Conservation (phyloP, 1,140 invertebrate genomes). For the Lepidotrigona ventralis region DNA sequence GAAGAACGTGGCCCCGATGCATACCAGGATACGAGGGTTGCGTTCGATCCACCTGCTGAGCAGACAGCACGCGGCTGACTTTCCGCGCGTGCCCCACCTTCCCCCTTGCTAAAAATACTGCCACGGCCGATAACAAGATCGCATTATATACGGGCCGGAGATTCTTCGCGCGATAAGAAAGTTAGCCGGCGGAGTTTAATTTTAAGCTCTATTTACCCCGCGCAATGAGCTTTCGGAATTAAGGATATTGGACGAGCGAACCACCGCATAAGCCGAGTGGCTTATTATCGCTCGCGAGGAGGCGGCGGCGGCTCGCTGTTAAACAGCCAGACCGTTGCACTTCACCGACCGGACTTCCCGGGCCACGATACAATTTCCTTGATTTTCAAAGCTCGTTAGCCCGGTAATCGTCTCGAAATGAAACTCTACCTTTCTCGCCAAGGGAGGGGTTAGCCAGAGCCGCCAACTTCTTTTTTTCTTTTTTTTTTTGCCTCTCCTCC, state of each 20-base stretch:
- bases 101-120: constrained; percentile 20
- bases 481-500: too few species aligned
- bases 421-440: constrained; percentile 12
- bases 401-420: constrained; percentile 36
- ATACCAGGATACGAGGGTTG: background rate
- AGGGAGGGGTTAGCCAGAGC: background rate
- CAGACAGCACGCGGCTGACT: background rate
- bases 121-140: constrained; percentile 41
- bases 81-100: constrained; percentile 4
- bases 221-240: constrained; percentile 34
- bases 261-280: background rate
- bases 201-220: constrained; percentile 34
- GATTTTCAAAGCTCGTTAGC: constrained; percentile 50
- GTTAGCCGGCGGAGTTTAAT: constrained; percentile 34
- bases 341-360: too few species aligned
- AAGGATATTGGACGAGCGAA: constrained; percentile 9
- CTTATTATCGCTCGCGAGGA: constrained; percentile 18
- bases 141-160: constrained; percentile 13
- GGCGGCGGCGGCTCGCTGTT: background rate
- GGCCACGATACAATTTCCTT: constrained; percentile 26
- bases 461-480: constrained; percentile 1
- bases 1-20: constrained; percentile 19
- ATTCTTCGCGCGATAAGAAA: constrained; percentile 36
- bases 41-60: background rate
- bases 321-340: background rate